A percentile compares a stretch with the other conserved stretches of the same genome.
Conservation (phyloP, 2,888 invertebrate species). For the Globia sparganii region DNA sequence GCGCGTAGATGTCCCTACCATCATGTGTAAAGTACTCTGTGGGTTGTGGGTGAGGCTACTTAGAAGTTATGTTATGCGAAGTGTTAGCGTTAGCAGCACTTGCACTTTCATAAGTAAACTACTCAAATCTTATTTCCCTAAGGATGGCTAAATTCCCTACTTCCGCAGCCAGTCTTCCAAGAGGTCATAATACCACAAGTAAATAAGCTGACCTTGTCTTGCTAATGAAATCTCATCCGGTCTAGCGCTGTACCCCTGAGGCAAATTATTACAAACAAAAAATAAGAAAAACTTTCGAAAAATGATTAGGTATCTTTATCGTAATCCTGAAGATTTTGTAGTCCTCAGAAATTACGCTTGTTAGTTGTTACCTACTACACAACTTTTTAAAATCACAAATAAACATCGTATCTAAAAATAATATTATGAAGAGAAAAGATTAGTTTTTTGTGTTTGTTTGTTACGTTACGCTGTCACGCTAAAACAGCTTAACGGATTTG, state of each 20-base stretch:
- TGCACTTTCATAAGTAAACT: constrained; percentile 1
- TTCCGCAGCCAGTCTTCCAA: not conserved
- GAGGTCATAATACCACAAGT: not conserved
- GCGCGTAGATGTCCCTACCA: no score
- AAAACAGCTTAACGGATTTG: no score
- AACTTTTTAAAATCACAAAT: not conserved
- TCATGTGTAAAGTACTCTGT: no score
- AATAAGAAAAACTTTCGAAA: not conserved
- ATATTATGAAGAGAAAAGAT: no score
- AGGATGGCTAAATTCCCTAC: not conserved
- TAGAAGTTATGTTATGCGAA: not conserved
- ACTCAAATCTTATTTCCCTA: constrained; percentile 8
- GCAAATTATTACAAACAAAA: not conserved
- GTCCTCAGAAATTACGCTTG: not conserved
- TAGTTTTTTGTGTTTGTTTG: no score
- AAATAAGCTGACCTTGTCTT: not conserved
- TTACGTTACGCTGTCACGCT: no score
- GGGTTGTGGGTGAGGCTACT: not conserved
- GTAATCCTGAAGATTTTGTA: not conserved
- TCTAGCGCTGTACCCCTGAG: not conserved
- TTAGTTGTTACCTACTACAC: not conserved
- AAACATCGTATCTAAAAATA: not conserved
- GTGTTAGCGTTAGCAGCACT: not conserved
- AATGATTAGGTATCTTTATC: no score
- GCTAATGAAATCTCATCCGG: constrained; percentile 2